Percentiles rank a stretch among this genome's conserved stretches.
Conservation (phyloP, 2,113 vertebrate species). For the Stigmatopora argus region DNA sequence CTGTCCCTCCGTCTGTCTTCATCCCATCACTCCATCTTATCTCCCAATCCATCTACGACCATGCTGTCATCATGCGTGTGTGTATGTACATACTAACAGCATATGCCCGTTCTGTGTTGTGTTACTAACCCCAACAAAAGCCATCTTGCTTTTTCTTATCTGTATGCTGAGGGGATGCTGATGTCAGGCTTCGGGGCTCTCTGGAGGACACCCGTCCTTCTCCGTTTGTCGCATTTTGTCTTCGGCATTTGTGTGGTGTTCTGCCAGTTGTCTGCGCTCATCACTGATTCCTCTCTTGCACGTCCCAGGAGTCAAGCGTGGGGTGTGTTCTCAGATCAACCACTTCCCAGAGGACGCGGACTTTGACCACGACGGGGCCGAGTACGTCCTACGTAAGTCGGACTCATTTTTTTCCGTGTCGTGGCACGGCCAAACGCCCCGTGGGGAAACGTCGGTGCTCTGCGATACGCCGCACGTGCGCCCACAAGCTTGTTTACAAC, state of each 20-base stretch:
- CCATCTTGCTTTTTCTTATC: constrained; percentile 11
- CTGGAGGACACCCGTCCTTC: constrained; percentile 24
- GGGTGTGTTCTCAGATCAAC: constrained; percentile 89
- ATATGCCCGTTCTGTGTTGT: background rate
- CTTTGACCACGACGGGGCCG: constrained; percentile 89
- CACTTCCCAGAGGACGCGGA: constrained; percentile 92
- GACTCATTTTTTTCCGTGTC: background rate
- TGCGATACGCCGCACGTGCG: constrained; percentile 46
- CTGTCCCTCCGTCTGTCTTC: constrained; percentile 60
- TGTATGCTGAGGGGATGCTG: constrained; percentile 5
- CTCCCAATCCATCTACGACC: constrained; percentile 55
- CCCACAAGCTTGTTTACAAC: constrained; percentile 52
- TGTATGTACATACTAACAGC: constrained; percentile 13
- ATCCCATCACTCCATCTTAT: constrained; percentile 61
- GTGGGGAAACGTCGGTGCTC: constrained; percentile 42
- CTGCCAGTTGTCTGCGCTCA: background rate
- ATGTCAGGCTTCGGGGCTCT: constrained; percentile 11
- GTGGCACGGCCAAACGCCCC: constrained; percentile 33
- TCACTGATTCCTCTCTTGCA: constrained; percentile 6
- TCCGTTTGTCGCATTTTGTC: constrained; percentile 5
- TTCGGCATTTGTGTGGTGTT: background rate
- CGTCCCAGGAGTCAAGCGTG: constrained; percentile 80
- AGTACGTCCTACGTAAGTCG: constrained; percentile 84
- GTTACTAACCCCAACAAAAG: constrained; percentile 18
- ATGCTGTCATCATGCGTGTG: constrained; percentile 54